Evolutionary conservation across 92 coral and sea anemone species (phyloP).

Genomic region (Virgularia gustaviana): DNA sequence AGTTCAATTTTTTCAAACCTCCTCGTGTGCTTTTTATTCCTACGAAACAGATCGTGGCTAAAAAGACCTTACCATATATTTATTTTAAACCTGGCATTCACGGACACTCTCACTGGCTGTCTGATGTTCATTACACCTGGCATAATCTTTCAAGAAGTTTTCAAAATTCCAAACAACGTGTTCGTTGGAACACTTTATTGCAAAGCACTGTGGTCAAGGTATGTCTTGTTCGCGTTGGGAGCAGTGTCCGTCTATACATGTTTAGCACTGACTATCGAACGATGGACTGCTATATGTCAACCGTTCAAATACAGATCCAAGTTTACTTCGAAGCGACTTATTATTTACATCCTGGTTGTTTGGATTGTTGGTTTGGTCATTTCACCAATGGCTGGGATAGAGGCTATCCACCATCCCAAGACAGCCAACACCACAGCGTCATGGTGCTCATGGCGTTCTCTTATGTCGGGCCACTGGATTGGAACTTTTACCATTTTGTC

Average conservation of each 20-base stretch:
- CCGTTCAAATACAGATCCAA: constrained; percentile 58
- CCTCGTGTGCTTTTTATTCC: constrained; percentile 17
- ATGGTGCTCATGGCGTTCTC: constrained; percentile 31
- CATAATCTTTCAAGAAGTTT: not conserved
- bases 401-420: constrained; percentile 3
- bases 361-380: constrained; percentile 38
- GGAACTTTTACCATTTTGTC: constrained; percentile 39
- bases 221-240: constrained; percentile 16
- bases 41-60: constrained; percentile 51
- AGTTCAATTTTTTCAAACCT: not conserved
- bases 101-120: constrained; percentile 69
- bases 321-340: constrained; percentile 50
- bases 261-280: constrained; percentile 53
- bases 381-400: constrained; percentile 33
- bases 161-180: not conserved
- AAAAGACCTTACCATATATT: constrained; percentile 61
- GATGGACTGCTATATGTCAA: constrained; percentile 70
- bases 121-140: constrained; percentile 15
- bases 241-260: constrained; percentile 16
- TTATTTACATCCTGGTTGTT: constrained; percentile 36
- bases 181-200: constrained; percentile 24
- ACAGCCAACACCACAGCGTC: constrained; percentile 3
- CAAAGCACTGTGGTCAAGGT: not conserved
- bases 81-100: constrained; percentile 60
- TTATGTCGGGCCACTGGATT: constrained; percentile 9